Evolutionary conservation across 2,113 vertebrate species (phyloP).

Genomic region (Gnathonemus echidnorhynchus): DNA sequence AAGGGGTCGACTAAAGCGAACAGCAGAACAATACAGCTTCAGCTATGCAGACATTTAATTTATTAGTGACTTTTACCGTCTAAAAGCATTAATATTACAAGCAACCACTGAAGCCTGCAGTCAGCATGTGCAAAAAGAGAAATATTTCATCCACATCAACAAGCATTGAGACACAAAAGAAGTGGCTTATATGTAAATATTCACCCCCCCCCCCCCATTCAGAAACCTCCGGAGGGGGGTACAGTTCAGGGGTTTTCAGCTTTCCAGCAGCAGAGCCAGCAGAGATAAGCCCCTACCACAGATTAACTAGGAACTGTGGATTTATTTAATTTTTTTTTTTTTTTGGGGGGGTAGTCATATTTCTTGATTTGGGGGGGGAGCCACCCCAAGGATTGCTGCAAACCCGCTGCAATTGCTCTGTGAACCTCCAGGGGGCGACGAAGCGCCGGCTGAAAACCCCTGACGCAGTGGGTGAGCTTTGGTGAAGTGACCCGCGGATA

Average conservation of each 20-base stretch:
- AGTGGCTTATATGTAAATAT: background rate
- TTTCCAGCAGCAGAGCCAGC: background rate
- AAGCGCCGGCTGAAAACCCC: background rate
- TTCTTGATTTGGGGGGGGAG: background rate
- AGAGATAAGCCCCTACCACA: background rate
- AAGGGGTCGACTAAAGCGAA: background rate
- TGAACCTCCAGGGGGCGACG: background rate
- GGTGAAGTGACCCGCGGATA: background rate
- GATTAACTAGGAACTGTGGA: background rate
- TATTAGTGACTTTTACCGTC: background rate
- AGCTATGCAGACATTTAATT: background rate
- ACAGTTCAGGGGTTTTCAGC: background rate
- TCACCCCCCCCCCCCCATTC: background rate
- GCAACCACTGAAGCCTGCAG: constrained; percentile 6
- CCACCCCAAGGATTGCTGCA: background rate
- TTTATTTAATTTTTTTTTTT: background rate
- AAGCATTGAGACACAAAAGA: constrained; percentile 11
- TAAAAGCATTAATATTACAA: constrained; percentile 11
- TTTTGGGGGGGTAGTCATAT: background rate
- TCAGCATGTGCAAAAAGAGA: background rate
- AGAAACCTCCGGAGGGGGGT: background rate
- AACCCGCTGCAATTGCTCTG: no score
- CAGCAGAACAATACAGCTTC: background rate
- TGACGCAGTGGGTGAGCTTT: background rate
- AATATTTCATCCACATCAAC: background rate